Percentiles rank a stretch among this genome's conserved stretches.
Conservation (phyloP, 1,140 invertebrate species). For the Ruditapes philippinarum region DNA sequence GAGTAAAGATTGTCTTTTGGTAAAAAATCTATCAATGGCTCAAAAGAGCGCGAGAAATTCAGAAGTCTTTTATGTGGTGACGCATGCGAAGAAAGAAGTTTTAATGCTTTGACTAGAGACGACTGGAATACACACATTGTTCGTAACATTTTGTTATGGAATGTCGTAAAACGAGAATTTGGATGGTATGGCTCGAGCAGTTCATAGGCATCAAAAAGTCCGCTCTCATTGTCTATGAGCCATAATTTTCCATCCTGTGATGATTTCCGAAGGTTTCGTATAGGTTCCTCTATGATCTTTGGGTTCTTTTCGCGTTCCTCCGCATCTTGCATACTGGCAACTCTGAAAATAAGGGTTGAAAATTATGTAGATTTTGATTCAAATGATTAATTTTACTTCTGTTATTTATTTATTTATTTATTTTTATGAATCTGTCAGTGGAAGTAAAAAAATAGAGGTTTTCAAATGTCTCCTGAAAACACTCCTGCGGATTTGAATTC, state of each 20-base stretch:
- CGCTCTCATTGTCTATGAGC: constrained; percentile 87
- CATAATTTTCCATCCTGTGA: constrained; percentile 82
- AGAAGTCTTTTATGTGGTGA: constrained; percentile 71
- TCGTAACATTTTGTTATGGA: constrained; percentile 84
- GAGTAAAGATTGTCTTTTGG: constrained; percentile 70
- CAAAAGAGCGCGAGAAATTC: constrained; percentile 73
- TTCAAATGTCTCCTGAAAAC: too few relatives aligned
- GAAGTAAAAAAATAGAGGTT: too few relatives aligned
- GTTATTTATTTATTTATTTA: too few relatives aligned
- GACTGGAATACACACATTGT: constrained; percentile 86
- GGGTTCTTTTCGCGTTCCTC: constrained; percentile 84
- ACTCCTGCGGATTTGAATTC: too few relatives aligned
- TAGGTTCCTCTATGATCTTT: constrained; percentile 84
- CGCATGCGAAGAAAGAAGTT: constrained; percentile 51
- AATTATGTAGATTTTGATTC: too few relatives aligned
- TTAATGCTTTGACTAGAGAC: constrained; percentile 80
- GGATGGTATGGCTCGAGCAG: constrained; percentile 79
- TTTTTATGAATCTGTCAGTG: too few relatives aligned
- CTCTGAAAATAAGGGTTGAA: constrained; percentile 79
- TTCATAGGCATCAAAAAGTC: constrained; percentile 86
- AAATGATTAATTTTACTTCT: too few relatives aligned
- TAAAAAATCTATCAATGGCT: constrained; percentile 73
- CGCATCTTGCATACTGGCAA: constrained; percentile 87
- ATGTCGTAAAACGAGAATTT: constrained; percentile 80
- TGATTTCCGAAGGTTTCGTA: constrained; percentile 86